Conservation (phyloP, 2,888 invertebrate species). For the Xestoiulus laeticollis region DNA sequence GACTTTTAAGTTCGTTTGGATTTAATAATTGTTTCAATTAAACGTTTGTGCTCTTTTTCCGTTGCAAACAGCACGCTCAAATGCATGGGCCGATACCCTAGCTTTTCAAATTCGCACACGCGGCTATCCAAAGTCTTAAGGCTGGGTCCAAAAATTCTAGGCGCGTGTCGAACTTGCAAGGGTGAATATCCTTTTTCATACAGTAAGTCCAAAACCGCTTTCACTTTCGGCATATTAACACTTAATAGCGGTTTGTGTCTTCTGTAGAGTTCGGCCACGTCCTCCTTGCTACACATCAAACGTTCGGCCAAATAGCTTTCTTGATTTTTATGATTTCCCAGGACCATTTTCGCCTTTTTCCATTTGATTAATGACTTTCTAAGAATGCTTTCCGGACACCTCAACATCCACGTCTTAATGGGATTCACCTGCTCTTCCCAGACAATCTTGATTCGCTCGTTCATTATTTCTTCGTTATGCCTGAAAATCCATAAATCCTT, state of each 20-base stretch:
- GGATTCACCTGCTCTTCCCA: neutral
- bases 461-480: conserved; percentile 29
- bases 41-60: neutral
- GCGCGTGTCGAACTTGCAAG: neutral
- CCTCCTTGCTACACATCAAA: conserved; percentile 3
- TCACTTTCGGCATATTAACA: conserved; percentile 31
- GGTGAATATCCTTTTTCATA: conserved; percentile 16
- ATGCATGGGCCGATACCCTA: conserved; percentile 19
- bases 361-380: neutral
- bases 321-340: conserved; percentile 40
- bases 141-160: neutral
- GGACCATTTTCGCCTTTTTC: neutral
- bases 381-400: conserved; percentile 45
- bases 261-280: neutral
- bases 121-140: conserved; percentile 5
- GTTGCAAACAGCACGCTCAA: neutral
- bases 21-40: neutral
- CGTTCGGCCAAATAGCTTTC: conserved; percentile 38
- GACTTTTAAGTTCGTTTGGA: no score
- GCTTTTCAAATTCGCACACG: neutral
- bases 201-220: conserved; percentile 39
- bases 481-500: conserved; percentile 35
- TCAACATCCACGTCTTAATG: conserved; percentile 47
- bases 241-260: neutral
- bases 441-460: neutral